Evolutionary conservation across 2,797 vertebrate species (phyloP), one percentile per base, ranked within the genome.

Genomic region (Xiphophorus birchmanni): DNA sequence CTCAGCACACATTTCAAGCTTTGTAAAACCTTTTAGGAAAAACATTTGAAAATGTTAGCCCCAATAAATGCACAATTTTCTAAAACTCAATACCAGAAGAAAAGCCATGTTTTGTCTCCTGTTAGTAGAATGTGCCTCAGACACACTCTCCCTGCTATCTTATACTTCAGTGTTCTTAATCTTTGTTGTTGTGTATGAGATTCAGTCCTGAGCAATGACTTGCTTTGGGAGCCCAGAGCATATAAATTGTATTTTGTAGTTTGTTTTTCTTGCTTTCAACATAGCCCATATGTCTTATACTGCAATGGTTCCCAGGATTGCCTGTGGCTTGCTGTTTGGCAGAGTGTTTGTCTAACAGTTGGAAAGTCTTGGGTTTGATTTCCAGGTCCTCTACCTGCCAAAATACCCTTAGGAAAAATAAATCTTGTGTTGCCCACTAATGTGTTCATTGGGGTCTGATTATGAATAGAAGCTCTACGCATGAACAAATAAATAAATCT

Each of bases 91-190:
- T 67, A 37, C 35, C 65, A 26, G 10, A 15, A 44, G 26, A 12
- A 15, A 71, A n/a, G 1, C 11, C 40, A 12, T 13, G 67, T 13
- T 23, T 44, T 26, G 21, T 71, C 44, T n/a, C 26, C 4, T n/a
- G 40, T 44, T 54, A 44, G 37, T 11, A 17, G 26, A 35, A 45
- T 74, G 37, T 72, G 54, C 71, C 26, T 48, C 69, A 60, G 50
- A 56, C 37, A 9, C 65, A 23, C 60, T 72, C 37, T 56, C 29
- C 42, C 7, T 26, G 52, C 72, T 63, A 52, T 18, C 9, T 37
- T 72, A 77, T 37, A 74, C 29, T 58, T 71, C 60, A 23, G 37
- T n/a, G 72, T 5, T 47, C 37, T 74, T 52, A 23, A 80, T 60
- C 23, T 11, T 9, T 48, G 69, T 21, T 8, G 69, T 45, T 74